Evolutionary conservation across 2,113 vertebrate species (phyloP).

Genomic region (Apistogramma diplotaenia): DNA sequence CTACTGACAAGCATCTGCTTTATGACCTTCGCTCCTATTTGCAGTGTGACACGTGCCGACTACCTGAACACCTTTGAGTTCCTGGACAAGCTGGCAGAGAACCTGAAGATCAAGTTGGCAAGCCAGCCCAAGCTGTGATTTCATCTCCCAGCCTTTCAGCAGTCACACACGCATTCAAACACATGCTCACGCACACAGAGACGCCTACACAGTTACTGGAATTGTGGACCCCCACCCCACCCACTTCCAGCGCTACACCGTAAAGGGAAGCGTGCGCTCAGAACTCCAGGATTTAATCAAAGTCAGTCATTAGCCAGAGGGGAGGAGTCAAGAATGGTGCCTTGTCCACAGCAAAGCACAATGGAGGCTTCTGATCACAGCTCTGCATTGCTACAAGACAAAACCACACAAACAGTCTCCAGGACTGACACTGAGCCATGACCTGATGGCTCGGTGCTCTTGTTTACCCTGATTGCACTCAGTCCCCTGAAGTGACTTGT

Average conservation of each 20-base stretch:
- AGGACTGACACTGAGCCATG: not conserved
- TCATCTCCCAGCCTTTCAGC: not conserved
- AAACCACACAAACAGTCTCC: not conserved
- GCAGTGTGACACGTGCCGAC: slow-evolving; percentile 87
- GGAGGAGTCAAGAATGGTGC: not conserved
- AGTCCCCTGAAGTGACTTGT: not conserved
- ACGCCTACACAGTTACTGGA: not conserved
- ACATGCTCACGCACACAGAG: not conserved
- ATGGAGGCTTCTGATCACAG: not conserved
- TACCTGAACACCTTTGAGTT: slow-evolving; percentile 98
- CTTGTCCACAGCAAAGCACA: not conserved
- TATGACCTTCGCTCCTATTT: not conserved
- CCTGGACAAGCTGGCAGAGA: slow-evolving; percentile 95
- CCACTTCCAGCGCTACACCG: not conserved
- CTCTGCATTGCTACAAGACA: not conserved
- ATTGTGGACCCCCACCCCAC: not conserved
- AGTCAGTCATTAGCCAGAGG: not conserved
- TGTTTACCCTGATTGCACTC: slow-evolving; percentile 24
- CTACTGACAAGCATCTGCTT: not conserved
- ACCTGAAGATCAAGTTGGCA: slow-evolving; percentile 86
- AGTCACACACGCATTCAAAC: not conserved
- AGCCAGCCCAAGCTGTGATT: slow-evolving; percentile 85
- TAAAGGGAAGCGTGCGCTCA: not conserved
- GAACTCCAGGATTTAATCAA: not conserved
- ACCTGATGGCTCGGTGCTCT: not conserved